These are phyloP conservation scores for Sitodiplosis mosellana DNA, from an alignment of 1,140 invertebrate species.

Conservation along the genomic window DNA sequence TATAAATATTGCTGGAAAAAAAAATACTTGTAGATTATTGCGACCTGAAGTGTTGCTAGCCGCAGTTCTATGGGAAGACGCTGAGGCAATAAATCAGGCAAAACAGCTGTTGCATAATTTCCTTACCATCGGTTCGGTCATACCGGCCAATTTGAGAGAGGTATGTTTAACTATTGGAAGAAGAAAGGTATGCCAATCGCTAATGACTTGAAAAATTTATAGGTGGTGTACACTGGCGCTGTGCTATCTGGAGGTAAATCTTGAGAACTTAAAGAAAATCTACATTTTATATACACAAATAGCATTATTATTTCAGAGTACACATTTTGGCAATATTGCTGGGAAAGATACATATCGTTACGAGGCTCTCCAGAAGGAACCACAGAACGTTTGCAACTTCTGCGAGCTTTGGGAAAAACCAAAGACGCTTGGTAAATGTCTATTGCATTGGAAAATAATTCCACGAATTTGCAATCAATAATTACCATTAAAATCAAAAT, in stretches of 20 bases:
- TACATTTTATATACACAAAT: too few species aligned
- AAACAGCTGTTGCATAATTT: constrained; percentile 23
- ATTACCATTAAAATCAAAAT: neutral
- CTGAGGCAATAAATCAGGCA: constrained; percentile 20
- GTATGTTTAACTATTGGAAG: constrained; percentile 8
- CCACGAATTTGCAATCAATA: neutral
- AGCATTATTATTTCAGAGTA: too few species aligned
- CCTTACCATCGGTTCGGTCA: constrained; percentile 18
- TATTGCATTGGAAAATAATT: neutral
- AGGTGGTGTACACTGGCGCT: constrained; percentile 24
- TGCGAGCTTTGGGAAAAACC: constrained; percentile 44
- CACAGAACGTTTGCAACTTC: constrained; percentile 45
- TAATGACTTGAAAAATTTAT: neutral
- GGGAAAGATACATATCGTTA: constrained; percentile 34
- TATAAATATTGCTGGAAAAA: too few species aligned
- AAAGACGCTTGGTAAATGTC: constrained; percentile 38
- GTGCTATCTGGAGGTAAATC: constrained; percentile 39
- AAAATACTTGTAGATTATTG: constrained; percentile 10
- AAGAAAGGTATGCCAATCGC: too few species aligned
- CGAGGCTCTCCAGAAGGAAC: constrained; percentile 35
- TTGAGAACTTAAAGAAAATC: too few species aligned
- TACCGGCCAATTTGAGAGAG: constrained; percentile 21
- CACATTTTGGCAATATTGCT: constrained; percentile 55
- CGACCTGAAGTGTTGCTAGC: constrained; percentile 20
- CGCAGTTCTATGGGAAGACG: constrained; percentile 23